Base-by-base conservation (phyloP, 2,113 vertebrate genomes). In the Formicarius rufipectus region DNA sequence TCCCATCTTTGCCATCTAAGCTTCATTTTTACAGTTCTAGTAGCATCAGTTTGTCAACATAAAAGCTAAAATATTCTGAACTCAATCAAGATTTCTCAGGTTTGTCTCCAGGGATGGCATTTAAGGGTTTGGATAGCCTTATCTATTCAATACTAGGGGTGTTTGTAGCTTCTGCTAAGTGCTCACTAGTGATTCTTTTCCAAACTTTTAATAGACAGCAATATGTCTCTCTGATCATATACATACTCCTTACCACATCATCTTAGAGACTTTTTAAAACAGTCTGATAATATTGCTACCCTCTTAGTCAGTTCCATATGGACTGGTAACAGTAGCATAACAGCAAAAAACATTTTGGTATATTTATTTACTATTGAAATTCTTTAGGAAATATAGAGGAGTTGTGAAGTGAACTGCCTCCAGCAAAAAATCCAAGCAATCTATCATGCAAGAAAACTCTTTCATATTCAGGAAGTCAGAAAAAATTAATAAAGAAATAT, bases 61-160 rank as follows among this genome's bases (percentile, higher is more conserved):
- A 87, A 94, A 94, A 95, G 60, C 42, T 84, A 89, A 94, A 95
- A 87, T 87, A 95, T 94, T 95, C 89, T 72, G 80, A 94, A 90
- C 62, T 88, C 83, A 90, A 75, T 90, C 63, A 92, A 55, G 28
- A 28, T 92, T 90, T 92, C 79, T 56, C 64, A 90, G 45, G 9
- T 44, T 93, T 85, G 40, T 85, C 59, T 96, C 91, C 0, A 0
- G 83, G 91, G 40, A 30, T 79, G 50, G 21, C 27, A 69, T 91
- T 93, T 92, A 67, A 71, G 49, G 59, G n/a, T 60, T 87, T 77
- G n/a, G 55, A 86, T 72, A 86, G 67, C 31, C 73, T 72, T 93
- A 92, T 86, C 62, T 90, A 11, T 89, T 93, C 78, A 76, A 85
- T 77, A 67, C 11, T 71, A 75, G 55, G 35, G 10, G 86, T 77